Conservation (phyloP, 2,888 invertebrate species). For the Thumatha senex region DNA sequence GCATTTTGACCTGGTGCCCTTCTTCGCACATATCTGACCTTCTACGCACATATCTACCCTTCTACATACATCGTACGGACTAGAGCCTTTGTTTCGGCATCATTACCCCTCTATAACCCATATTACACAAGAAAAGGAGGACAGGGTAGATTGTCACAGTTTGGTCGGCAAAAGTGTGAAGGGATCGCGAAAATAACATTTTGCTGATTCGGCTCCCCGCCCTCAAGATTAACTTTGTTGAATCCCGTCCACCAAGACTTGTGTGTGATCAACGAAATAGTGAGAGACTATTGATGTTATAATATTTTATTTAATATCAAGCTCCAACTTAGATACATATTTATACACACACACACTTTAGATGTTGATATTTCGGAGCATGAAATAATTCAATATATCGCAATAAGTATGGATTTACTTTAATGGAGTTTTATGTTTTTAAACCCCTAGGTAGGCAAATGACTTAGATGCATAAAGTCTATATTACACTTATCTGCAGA, state of each 20-base stretch:
- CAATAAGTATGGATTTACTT: too few relatives aligned
- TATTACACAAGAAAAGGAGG: slow-evolving; percentile 20
- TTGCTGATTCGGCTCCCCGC: slow-evolving; percentile 68
- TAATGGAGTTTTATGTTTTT: too few relatives aligned
- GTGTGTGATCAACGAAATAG: slow-evolving; percentile 35
- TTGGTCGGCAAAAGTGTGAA: slow-evolving; percentile 52
- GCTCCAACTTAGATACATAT: too few relatives aligned
- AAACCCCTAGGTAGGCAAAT: too few relatives aligned
- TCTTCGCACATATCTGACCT: slow-evolving; percentile 60
- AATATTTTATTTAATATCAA: background rate
- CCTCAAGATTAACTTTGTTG: slow-evolving; percentile 67
- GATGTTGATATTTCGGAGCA: too few relatives aligned
- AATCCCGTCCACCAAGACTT: slow-evolving; percentile 46
- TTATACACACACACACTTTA: too few relatives aligned
- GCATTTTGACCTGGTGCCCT: slow-evolving; percentile 60
- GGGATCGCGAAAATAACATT: slow-evolving; percentile 70
- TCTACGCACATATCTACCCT: slow-evolving; percentile 15
- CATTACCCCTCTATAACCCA: slow-evolving; percentile 29
- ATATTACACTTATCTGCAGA: too few relatives aligned
- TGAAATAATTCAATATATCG: too few relatives aligned
- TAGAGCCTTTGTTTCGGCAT: slow-evolving; percentile 32
- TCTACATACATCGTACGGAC: slow-evolving; percentile 25
- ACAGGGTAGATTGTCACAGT: slow-evolving; percentile 37
- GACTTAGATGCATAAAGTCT: too few relatives aligned
- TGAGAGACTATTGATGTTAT: slow-evolving; percentile 8